Evolutionary conservation across 2,888 invertebrate genomes (phyloP).

Genomic region (Epinotia nisella): DNA sequence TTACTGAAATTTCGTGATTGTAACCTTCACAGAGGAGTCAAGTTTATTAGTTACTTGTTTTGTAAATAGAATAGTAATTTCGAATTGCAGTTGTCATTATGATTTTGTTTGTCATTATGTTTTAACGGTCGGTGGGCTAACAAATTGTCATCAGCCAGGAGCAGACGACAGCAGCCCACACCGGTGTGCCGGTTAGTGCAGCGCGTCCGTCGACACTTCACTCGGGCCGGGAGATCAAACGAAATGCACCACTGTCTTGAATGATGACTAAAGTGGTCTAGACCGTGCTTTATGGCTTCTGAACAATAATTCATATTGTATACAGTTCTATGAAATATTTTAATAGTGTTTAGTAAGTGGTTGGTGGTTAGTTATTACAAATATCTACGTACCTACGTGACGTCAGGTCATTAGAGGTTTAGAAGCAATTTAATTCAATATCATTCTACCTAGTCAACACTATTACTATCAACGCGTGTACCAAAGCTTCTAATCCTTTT

Average conservation of each 20-base stretch:
- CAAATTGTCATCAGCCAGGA: constrained; percentile 36
- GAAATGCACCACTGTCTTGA: constrained; percentile 29
- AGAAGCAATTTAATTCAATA: not conserved
- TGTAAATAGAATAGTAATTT: not conserved
- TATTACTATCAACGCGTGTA: no score
- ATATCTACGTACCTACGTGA: no score
- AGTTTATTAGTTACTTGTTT: constrained; percentile 5
- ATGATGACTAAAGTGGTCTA: constrained; percentile 41
- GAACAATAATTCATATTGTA: constrained; percentile 39
- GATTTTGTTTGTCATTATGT: constrained; percentile 6
- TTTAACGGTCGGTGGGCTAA: constrained; percentile 36
- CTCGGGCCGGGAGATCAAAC: constrained; percentile 36
- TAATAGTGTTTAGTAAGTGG: constrained; percentile 12
- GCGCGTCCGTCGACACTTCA: constrained; percentile 39
- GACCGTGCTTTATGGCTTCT: constrained; percentile 34
- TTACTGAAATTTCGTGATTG: not conserved
- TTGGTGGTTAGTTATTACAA: not conserved
- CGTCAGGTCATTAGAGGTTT: not conserved
- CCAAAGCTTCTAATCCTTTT: not conserved
- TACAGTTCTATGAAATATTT: constrained; percentile 28
- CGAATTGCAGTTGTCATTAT: constrained; percentile 6
- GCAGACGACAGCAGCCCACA: constrained; percentile 34
- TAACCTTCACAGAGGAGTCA: not conserved
- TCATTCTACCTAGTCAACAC: no score
- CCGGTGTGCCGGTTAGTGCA: constrained; percentile 21